Conservation (phyloP, 2,113 vertebrate species). For the Glareola pratincola region DNA sequence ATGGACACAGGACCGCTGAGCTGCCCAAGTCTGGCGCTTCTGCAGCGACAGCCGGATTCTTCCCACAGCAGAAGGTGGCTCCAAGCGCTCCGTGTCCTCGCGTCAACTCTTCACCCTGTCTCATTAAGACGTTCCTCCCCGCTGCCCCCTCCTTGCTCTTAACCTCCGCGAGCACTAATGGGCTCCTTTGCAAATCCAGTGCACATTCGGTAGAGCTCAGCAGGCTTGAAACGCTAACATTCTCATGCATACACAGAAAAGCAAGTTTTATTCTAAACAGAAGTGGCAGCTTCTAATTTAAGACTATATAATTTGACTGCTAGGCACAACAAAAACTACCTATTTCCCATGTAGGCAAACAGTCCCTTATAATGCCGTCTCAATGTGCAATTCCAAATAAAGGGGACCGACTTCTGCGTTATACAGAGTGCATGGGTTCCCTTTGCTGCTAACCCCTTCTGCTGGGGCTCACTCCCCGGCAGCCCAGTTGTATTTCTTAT, state of each 20-base stretch:
- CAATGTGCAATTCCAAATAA: not conserved
- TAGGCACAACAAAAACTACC: conserved; percentile 53
- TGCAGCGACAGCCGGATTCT: not conserved
- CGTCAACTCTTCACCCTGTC: not conserved
- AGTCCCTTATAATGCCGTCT: not conserved
- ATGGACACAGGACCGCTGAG: accelerated
- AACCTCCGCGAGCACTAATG: not conserved
- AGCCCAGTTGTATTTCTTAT: not conserved
- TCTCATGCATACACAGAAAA: not conserved
- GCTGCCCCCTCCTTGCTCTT: not conserved
- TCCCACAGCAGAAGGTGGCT: not conserved
- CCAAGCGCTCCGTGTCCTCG: not conserved
- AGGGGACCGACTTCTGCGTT: not conserved
- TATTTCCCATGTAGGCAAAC: not conserved
- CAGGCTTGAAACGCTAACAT: not conserved
- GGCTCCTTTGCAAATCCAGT: not conserved
- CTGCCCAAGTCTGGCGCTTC: accelerated
- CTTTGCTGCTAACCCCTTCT: not conserved
- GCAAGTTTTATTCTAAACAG: conserved; percentile 12
- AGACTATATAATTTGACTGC: not conserved
- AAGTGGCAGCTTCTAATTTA: conserved; percentile 56
- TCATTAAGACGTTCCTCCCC: conserved; percentile 6
- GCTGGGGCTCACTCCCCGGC: not conserved
- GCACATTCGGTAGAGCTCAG: not conserved
- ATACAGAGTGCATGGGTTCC: not conserved